Base-by-base conservation (phyloP, 2,797 vertebrate genomes). In the Rhinogobio ventralis region DNA sequence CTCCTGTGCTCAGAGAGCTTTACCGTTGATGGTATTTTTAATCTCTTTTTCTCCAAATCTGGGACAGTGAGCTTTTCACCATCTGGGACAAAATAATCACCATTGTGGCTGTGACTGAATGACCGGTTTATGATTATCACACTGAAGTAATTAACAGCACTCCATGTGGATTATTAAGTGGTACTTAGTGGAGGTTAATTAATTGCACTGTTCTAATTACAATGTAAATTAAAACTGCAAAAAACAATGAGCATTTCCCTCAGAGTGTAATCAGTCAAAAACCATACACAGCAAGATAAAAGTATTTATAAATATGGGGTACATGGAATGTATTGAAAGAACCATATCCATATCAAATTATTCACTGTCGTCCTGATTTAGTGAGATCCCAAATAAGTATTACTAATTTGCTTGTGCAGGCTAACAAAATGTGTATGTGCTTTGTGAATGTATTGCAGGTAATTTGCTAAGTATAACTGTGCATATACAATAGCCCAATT, bases 181-280 rank as follows among this genome's bases (percentile, higher is more conserved):
- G 72, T 86, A 82, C 84, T 89, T 89, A 87, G 86, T 55, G 75
- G 81, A 85, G 88, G 86, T 89, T 87, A 89, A 89, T 89, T 84
- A 87, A 89, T 88, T 84, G 82, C 87, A 68, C 78, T 78, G 78
- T 86, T 86, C 73, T 88, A 88, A 88, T 88, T 88, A 83, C 83
- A 84, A 86, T 86, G 85, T 82, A 85, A 88, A 88, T 88, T 79
- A 88, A 84, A 86, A 73, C 72, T 53, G 85, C 42, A 82, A 84
- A 84, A 86, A 84, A 84, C 87, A 86, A 84, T 78, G 79, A 84
- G 75, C 62, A 64, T 87, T 85, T 85, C 79, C 79, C 73, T 57
- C 33, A 72, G 79, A 85, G 82, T 36, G 73, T 57, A 85, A 87
- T 87, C 83, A 85, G 66, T 85, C 72, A 78, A 78, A 84, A 85